These are phyloP conservation scores for Sympetrum striolatum DNA, from an alignment of 2,888 invertebrate genomes.

Conservation along the genomic window DNA sequence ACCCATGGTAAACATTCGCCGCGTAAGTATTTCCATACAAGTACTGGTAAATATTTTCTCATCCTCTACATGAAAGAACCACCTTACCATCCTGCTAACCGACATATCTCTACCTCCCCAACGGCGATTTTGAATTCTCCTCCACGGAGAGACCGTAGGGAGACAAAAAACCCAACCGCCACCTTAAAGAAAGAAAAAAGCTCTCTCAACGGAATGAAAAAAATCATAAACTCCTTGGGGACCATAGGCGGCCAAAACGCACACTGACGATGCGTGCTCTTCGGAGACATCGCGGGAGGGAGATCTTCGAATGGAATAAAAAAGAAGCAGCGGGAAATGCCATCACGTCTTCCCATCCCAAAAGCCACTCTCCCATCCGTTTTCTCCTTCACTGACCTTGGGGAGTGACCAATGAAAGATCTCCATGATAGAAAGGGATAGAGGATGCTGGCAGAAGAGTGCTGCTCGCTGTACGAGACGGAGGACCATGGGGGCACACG, in stretches of 20 bases:
- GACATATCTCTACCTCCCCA: not conserved
- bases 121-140: not conserved
- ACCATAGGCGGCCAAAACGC: not conserved
- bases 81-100: too few species aligned
- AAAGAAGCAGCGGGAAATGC: not conserved
- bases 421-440: not conserved
- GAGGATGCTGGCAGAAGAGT: not conserved
- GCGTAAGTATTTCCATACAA: too few species aligned
- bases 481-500: not conserved
- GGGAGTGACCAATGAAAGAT: slow-evolving; percentile 31
- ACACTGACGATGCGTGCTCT: not conserved
- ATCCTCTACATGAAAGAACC: too few species aligned
- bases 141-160: not conserved
- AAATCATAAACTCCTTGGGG: not conserved
- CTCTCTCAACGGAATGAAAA: not conserved
- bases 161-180: not conserved
- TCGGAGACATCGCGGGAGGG: not conserved
- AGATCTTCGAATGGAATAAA: not conserved
- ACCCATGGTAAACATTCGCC: too few species aligned
- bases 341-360: not conserved
- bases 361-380: not conserved
- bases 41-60: too few species aligned
- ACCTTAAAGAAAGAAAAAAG: not conserved
- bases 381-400: slow-evolving; percentile 42
- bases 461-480: not conserved